A percentile compares a stretch with the other conserved stretches of the same genome.
Evolutionary conservation across 2,113 vertebrate genomes (phyloP).

Genomic region (Oncorhynchus gorbuscha): DNA sequence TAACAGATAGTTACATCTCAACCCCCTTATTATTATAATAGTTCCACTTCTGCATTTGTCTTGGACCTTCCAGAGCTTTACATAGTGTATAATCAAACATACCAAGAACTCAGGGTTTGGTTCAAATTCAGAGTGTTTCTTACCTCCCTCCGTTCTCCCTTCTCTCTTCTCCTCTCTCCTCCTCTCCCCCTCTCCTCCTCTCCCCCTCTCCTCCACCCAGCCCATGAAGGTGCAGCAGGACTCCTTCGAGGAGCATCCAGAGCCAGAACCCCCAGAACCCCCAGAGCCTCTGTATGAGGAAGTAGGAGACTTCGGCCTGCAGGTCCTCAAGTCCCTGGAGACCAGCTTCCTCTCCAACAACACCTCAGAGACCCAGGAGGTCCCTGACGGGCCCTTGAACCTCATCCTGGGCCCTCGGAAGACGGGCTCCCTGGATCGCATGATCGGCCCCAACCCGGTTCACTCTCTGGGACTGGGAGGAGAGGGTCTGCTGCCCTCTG

Average conservation of each 20-base stretch:
- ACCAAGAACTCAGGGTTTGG: not conserved
- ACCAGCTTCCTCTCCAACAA: constrained; percentile 71
- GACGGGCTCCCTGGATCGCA: constrained; percentile 60
- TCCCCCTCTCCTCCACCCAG: constrained; percentile 55
- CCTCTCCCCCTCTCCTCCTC: not conserved
- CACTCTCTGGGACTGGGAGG: not conserved
- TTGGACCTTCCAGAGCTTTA: not conserved
- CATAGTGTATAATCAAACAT: not conserved
- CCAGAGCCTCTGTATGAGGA: constrained; percentile 91
- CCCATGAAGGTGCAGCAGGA: constrained; percentile 94
- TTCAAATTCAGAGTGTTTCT: not conserved
- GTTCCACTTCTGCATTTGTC: not conserved
- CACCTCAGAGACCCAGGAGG: constrained; percentile 56
- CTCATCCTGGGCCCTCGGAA: constrained; percentile 57
- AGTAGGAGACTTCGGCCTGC: constrained; percentile 86
- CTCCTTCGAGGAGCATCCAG: constrained; percentile 79
- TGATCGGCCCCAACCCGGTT: constrained; percentile 33
- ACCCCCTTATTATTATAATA: not conserved
- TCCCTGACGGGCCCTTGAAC: constrained; percentile 40
- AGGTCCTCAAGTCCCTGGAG: constrained; percentile 74
- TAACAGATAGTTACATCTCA: not conserved
- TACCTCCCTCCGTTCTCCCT: not conserved
- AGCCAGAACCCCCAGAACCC: constrained; percentile 57
- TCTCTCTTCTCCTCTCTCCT: not conserved
- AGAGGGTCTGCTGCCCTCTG: constrained; percentile 12